Percentiles rank a stretch among this genome's conserved stretches.
These are phyloP conservation scores for Echeneis naucrates DNA, from an alignment of 2,797 vertebrate species.

Conservation along the genomic window DNA sequence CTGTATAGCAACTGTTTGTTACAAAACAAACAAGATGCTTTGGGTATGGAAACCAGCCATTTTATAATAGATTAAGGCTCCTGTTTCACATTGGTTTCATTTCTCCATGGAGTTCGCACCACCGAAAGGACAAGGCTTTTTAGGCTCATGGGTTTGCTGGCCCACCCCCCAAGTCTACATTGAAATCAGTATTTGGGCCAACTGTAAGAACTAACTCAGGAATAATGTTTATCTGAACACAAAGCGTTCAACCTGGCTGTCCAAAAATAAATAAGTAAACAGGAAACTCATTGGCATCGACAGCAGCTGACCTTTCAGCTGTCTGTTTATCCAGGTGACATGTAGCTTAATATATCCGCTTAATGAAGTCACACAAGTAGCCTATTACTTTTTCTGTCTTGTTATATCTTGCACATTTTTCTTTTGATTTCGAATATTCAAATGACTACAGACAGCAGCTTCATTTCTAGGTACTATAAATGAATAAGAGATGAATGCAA, in stretches of 20 bases:
- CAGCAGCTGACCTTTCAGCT: conserved; percentile 36
- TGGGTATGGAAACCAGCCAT: conserved; percentile 33
- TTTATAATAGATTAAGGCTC: conserved; percentile 32
- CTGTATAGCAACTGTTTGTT: conserved; percentile 20
- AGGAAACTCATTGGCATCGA: conserved; percentile 19
- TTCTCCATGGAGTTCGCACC: conserved; percentile 7
- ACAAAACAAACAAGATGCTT: conserved; percentile 41
- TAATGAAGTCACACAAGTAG: conserved; percentile 75
- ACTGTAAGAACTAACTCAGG: conserved; percentile 80
- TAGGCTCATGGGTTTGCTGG: conserved; percentile 69
- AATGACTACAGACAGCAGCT: conserved; percentile 59
- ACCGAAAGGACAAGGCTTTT: conserved; percentile 42
- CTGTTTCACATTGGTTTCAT: conserved; percentile 28
- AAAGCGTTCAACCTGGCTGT: conserved; percentile 50
- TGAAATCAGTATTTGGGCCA: conserved; percentile 77
- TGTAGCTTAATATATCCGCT: conserved; percentile 65
- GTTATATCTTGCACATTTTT: conserved; percentile 71
- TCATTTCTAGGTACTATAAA: conserved; percentile 77
- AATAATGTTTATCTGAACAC: conserved; percentile 65
- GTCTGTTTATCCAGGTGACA: conserved; percentile 48
- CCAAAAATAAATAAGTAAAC: not conserved
- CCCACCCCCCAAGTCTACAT: conserved; percentile 63
- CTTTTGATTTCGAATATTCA: conserved; percentile 57
- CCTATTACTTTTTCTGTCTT: conserved; percentile 46
- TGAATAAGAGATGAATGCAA: conserved; percentile 40